Evolutionary conservation across 2,888 invertebrate genomes (phyloP), one percentile per base, ranked within the genome.

Genomic region (Ernsta delagoae): DNA sequence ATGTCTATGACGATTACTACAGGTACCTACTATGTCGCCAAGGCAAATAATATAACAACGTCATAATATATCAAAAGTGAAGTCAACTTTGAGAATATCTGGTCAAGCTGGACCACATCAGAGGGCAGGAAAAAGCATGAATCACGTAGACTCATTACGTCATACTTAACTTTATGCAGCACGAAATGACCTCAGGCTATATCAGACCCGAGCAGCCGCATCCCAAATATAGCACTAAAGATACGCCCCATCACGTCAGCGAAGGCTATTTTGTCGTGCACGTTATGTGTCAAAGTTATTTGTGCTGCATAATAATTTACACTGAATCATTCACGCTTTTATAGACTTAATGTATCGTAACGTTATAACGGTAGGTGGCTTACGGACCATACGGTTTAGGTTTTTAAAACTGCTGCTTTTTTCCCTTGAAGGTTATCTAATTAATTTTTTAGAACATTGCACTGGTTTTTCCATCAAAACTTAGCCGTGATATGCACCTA

Each of bases 221-320:
- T 71, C 66, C 81, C 81, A 79, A 79, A 82, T 81, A 79, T 79
- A 80, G 81, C 70, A 70, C 70, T 65, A 65, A 50, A 70, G 75
- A 69, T 74, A 83, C 83, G 79, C 85, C 85, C 79, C 75, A 73
- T 83, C 82, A 80, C 81, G 83, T 70, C 70, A 66, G 60, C 57
- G 60, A 59, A 65, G 69, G 69, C 69, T 69, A 69, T 69, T 69
- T 69, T 59, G 69, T 69, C 63, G 63, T 69, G 69, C 69, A 63
- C 69, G 50, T 69, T 63, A 63, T 69, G 63, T 69, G 68, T 69
- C 68, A 69, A 69, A 69, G 68, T 69, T 69, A 69, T 69, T 69
- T 63, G 68, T 57, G 68, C 68, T 59, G 68, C 12, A 68, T 68
- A 69, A 69, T 68, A 69, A 69, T 69, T 59, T 69, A 59, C 59